Conservation (phyloP, 2,888 invertebrate genomes). For the Antitype chi region DNA sequence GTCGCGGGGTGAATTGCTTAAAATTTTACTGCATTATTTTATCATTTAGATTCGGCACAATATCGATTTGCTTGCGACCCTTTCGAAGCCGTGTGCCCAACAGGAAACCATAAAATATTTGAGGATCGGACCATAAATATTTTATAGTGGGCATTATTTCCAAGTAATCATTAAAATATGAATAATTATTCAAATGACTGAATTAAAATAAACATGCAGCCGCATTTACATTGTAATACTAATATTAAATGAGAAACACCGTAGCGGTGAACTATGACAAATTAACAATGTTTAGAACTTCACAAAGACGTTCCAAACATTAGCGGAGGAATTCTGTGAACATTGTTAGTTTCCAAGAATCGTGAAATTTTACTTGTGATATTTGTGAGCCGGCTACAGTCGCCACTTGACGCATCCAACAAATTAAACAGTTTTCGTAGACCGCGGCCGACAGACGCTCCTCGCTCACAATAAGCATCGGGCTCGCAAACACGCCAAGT, state of each 20-base stretch:
- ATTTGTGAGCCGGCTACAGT: slow-evolving; percentile 59
- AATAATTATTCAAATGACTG: slow-evolving; percentile 54
- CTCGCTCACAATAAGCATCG: slow-evolving; percentile 81
- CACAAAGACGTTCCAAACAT: slow-evolving; percentile 63
- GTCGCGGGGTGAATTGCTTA: slow-evolving; percentile 7
- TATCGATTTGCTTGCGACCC: slow-evolving; percentile 37
- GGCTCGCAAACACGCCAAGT: slow-evolving; percentile 77
- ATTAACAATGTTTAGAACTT: slow-evolving; percentile 61
- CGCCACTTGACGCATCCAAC: slow-evolving; percentile 69
- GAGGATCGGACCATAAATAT: slow-evolving; percentile 57
- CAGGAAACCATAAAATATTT: slow-evolving; percentile 58
- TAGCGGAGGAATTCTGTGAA: slow-evolving; percentile 59
- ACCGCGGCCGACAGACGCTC: slow-evolving; percentile 69
- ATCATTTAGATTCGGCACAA: slow-evolving; percentile 12
- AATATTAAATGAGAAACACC: slow-evolving; percentile 25
- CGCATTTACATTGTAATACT: slow-evolving; percentile 32
- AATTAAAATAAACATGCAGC: slow-evolving; percentile 41
- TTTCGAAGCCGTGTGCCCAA: slow-evolving; percentile 10
- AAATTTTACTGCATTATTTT: slow-evolving; percentile 25
- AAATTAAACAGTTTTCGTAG: slow-evolving; percentile 75
- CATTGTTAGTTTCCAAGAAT: slow-evolving; percentile 65
- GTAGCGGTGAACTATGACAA: slow-evolving; percentile 52
- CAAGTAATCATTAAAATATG: slow-evolving; percentile 56
- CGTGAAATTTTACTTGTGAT: slow-evolving; percentile 70
- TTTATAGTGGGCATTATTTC: slow-evolving; percentile 56